phyloP scores from a whole-genome alignment of 2,113 vertebrate genomes.

The Carettochelys insculpta region DNA sequence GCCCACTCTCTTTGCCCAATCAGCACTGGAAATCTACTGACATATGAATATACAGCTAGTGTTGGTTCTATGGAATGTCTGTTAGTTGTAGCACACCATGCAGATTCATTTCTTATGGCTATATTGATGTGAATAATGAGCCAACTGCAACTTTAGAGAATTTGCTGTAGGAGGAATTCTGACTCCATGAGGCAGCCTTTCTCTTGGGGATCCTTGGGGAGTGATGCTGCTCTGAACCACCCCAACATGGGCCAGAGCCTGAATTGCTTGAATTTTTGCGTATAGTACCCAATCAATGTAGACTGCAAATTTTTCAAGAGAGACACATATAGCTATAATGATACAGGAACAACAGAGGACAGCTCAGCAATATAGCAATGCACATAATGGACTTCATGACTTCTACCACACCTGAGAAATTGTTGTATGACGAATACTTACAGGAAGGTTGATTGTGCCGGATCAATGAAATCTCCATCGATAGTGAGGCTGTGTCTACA shows the following conservation, averaged over 20 bases:
- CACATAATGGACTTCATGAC: neutral
- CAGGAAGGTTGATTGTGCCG: neutral
- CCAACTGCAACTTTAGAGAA: neutral
- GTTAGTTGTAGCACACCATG: neutral
- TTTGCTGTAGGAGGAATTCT: neutral
- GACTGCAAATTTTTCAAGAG: neutral
- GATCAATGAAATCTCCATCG: neutral
- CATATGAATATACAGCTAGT: neutral
- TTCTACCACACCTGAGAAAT: neutral
- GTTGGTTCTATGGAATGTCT: neutral
- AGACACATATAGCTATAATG: neutral
- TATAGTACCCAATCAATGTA: neutral
- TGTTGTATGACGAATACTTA: neutral
- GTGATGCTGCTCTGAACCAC: neutral
- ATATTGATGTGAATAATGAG: neutral
- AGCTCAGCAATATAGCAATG: neutral
- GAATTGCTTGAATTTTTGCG: neutral
- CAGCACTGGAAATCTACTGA: slow-evolving; percentile 39
- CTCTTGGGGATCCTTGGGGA: neutral
- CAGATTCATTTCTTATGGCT: neutral
- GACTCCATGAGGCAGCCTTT: neutral
- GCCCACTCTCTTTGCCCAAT: slow-evolving; percentile 17
- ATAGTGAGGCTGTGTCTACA: too few species aligned
- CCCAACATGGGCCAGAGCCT: neutral
- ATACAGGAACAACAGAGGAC: neutral